phyloP scores from a whole-genome alignment of 2,888 invertebrate genomes.

The Globia sparganii region DNA sequence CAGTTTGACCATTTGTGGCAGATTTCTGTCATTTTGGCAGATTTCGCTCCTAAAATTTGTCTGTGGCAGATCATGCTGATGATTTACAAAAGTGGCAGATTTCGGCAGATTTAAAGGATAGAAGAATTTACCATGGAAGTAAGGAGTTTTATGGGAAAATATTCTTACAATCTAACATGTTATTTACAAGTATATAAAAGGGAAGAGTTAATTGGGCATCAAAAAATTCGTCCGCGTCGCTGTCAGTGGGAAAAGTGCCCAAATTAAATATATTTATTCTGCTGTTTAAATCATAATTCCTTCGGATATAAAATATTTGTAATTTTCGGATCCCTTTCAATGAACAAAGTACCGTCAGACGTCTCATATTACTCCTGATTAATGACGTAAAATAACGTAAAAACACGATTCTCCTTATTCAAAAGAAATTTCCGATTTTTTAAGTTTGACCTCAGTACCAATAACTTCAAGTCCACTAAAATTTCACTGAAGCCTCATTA shows the following conservation, averaged over 20 bases:
- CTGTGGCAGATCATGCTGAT: no score
- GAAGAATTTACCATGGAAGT: not conserved
- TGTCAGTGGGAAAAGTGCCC: not conserved
- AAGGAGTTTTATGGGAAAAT: not conserved
- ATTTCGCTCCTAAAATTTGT: no score
- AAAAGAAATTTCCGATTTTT: constrained; percentile 52
- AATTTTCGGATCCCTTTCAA: constrained; percentile 42
- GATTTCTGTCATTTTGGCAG: no score
- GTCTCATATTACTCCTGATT: constrained; percentile 57
- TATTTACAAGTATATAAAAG: not conserved
- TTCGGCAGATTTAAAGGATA: no score
- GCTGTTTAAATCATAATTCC: not conserved
- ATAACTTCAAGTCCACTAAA: constrained; percentile 71
- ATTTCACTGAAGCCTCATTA: constrained; percentile 80
- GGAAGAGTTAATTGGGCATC: no score
- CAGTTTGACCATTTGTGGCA: no score
- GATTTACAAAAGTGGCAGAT: no score
- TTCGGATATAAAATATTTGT: not conserved
- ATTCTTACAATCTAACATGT: not conserved
- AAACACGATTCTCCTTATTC: constrained; percentile 60
- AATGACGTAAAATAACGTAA: constrained; percentile 64
- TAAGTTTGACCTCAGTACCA: constrained; percentile 59
- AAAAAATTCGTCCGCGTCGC: no score
- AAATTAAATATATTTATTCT: not conserved
- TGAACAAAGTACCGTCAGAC: constrained; percentile 42